Base-by-base conservation (phyloP, 2,797 vertebrate genomes). In the Percopsis omiscomaycus region DNA sequence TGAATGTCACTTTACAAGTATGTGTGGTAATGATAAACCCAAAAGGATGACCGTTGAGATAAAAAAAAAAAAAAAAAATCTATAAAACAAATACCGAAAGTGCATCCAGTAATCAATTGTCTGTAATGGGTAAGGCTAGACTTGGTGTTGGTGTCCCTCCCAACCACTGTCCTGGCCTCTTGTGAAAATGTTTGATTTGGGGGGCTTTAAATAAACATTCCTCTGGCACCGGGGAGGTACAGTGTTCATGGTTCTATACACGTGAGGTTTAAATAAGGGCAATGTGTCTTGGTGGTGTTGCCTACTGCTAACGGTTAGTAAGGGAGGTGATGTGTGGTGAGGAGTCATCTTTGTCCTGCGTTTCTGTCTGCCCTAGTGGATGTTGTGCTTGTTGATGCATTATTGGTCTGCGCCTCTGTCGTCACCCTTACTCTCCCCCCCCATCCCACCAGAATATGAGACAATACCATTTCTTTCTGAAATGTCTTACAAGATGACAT, bases 111-210 rank as follows among this genome's bases (percentile, higher is more conserved):
- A 81, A 78, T 85, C 77, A 64, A 66, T 85, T 59, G 71, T 88
- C 81, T 89, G 75, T 75, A 76, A 80, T 68, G 77, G 80, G 82
- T 83, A 86, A 84, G 81, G 84, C 85, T 86, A 82, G 86, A 88
- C 80, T 75, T 77, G 64, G 73, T 86, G 84, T 88, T 85, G 83
- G 76, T 84, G 78, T 71, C 81, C 69, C 68, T 68, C 73, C 65
- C 64, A 75, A 69, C 57, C 71, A 64, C 61, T 71, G 77, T 81
- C 66, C 55, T 68, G 57, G 74, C 78, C 71, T 83, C 66, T 67
- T 50, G 68, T 79, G 61, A 57, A 86, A 75, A 64, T 64, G 44
- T 77, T 76, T 60, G 8, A 55, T 77, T 75, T 55, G 3, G 62
- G 59, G 68, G 64, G 59, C n/a, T 55, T 55, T 71, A 58, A 55